These are phyloP conservation scores for Salticus scenicus DNA, from an alignment of 2,888 invertebrate genomes.

Conservation along the genomic window DNA sequence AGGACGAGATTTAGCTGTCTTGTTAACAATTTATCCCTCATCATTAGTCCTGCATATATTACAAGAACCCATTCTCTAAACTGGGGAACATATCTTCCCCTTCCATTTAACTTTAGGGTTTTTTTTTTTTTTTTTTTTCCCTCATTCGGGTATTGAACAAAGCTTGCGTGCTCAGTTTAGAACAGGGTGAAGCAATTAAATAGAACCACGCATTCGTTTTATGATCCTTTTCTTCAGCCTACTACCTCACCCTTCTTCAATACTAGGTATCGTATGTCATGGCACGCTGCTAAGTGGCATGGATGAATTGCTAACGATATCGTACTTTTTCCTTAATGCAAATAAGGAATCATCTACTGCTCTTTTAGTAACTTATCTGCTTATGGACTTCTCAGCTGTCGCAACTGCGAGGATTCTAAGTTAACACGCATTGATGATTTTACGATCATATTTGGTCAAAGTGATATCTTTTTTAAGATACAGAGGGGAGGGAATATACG, in stretches of 20 bases:
- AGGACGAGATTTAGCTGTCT: not conserved
- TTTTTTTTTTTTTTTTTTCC: not conserved
- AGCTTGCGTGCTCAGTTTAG: not conserved
- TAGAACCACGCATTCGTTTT: not conserved
- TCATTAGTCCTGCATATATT: not conserved
- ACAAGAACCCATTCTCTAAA: not conserved
- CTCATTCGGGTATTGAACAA: not conserved
- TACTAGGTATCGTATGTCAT: not conserved
- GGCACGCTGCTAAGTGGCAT: not conserved
- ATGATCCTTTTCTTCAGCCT: not conserved
- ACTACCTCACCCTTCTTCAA: not conserved
- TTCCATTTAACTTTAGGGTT: not conserved
- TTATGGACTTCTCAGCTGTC: too few relatives aligned
- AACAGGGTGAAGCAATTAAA: not conserved
- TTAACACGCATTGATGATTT: too few relatives aligned
- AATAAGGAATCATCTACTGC: not conserved
- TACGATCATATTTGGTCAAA: too few relatives aligned
- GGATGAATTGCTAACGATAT: not conserved
- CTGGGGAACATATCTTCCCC: not conserved
- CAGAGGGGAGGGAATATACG: too few relatives aligned
- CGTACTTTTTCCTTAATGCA: not conserved
- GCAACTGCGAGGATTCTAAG: too few relatives aligned
- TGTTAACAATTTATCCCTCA: not conserved
- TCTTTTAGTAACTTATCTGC: too few relatives aligned
- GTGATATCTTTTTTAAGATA: too few relatives aligned